phyloP scores from a whole-genome alignment of 1,140 invertebrate species.

The Diprion similis region DNA sequence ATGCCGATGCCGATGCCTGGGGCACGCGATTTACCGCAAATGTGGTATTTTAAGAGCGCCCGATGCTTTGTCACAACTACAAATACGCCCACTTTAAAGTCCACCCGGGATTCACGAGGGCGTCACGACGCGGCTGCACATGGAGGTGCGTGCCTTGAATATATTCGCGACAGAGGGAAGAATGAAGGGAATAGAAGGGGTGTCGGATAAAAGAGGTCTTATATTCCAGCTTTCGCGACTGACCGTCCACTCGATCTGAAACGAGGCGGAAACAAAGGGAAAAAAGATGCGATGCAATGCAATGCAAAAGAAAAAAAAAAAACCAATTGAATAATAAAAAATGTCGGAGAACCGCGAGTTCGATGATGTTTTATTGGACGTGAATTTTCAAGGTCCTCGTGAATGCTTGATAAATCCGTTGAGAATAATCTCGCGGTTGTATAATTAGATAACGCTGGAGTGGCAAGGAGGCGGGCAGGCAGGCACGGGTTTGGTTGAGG shows the following conservation, averaged over 20 bases:
- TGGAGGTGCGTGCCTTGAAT: not conserved
- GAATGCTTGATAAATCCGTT: too few species aligned
- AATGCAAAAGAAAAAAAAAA: too few species aligned
- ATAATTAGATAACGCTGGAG: not conserved
- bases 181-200: too few species aligned
- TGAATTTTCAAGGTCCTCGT: too few species aligned
- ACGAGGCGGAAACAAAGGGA: too few species aligned
- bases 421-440: not conserved
- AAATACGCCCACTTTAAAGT: slow-evolving; percentile 5
- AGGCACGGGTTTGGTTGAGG: too few species aligned
- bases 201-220: not conserved
- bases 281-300: too few species aligned
- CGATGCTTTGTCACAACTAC: slow-evolving; percentile 5
- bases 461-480: too few species aligned
- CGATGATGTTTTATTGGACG: too few species aligned
- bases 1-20: not conserved
- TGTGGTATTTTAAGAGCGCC: slow-evolving; percentile 1
- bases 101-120: not conserved
- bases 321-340: too few species aligned
- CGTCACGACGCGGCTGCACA: not conserved
- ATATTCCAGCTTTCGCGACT: too few species aligned
- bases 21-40: slow-evolving; percentile 2
- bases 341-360: not conserved
- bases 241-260: too few species aligned
- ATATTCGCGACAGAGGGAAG: not conserved